A percentile compares a stretch with the other conserved stretches of the same genome.
phyloP scores from a whole-genome alignment of 2,113 vertebrate genomes.

The Condylura cristata region DNA sequence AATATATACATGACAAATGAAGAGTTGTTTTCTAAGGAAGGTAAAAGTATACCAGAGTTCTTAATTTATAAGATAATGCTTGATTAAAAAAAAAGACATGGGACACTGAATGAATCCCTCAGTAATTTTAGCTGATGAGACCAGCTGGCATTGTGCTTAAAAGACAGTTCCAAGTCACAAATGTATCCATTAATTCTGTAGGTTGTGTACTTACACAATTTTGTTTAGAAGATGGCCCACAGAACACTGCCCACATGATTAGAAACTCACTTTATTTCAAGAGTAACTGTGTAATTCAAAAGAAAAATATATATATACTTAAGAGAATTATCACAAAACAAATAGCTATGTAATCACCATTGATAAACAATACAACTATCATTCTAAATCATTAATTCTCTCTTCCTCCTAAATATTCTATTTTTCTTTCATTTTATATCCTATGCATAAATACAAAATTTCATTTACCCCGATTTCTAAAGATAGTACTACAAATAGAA shows the following conservation, averaged over 20 bases:
- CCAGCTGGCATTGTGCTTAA: neutral
- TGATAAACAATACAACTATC: neutral
- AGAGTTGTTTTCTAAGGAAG: neutral
- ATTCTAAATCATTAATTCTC: neutral
- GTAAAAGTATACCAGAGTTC: neutral
- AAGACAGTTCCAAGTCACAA: slow-evolving; percentile 8
- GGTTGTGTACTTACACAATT: neutral
- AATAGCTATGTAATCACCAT: neutral
- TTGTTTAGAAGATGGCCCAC: neutral
- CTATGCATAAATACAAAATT: neutral
- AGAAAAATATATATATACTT: neutral
- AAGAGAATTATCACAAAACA: slow-evolving; percentile 6
- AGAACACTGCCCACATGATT: neutral
- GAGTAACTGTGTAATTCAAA: neutral
- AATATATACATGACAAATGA: neutral
- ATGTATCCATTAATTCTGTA: slow-evolving; percentile 4
- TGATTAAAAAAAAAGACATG: neutral
- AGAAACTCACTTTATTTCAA: neutral
- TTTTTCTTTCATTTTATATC: neutral
- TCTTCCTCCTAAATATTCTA: neutral
- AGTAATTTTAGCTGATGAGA: slow-evolving; percentile 14
- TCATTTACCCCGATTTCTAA: neutral
- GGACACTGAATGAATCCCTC: neutral
- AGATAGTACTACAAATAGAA: neutral
- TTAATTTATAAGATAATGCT: neutral